phyloP scores from a whole-genome alignment of 2,888 invertebrate genomes.

The Folsomia manolachei region DNA sequence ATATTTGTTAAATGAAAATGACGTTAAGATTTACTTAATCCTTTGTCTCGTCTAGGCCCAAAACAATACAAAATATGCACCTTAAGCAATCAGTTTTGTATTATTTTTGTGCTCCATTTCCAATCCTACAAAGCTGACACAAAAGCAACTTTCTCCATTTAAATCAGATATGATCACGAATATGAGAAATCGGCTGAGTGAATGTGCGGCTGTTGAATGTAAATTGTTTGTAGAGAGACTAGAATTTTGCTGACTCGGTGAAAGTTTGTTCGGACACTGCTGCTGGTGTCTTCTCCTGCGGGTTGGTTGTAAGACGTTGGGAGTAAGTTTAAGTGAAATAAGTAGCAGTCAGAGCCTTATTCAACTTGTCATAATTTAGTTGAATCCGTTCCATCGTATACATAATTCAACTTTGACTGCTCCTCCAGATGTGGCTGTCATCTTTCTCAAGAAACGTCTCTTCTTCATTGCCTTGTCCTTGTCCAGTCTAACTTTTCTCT shows the following conservation, averaged over 20 bases:
- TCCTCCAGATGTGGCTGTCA: constrained; percentile 11
- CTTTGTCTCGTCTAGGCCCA: no score
- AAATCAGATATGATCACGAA: neutral
- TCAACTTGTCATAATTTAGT: constrained; percentile 21
- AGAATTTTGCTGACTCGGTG: neutral
- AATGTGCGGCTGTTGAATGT: neutral
- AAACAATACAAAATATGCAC: no score
- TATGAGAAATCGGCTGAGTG: neutral
- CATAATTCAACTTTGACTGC: constrained; percentile 20
- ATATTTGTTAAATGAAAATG: no score
- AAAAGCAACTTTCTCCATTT: no score
- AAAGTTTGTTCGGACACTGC: neutral
- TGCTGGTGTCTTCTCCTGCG: neutral
- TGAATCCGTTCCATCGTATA: constrained; percentile 9
- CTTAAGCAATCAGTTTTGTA: no score
- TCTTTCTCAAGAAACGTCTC: constrained; percentile 2
- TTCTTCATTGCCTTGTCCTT: neutral
- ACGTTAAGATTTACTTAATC: no score
- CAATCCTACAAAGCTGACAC: no score
- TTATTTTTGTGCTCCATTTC: no score
- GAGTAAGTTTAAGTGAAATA: constrained; percentile 5
- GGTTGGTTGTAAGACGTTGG: neutral
- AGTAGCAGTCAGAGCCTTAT: constrained; percentile 10
- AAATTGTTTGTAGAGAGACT: neutral
- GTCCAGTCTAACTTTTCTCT: neutral